Evolutionary conservation across 2,797 vertebrate genomes (phyloP).

Genomic region (Halcyon chelicuti): DNA sequence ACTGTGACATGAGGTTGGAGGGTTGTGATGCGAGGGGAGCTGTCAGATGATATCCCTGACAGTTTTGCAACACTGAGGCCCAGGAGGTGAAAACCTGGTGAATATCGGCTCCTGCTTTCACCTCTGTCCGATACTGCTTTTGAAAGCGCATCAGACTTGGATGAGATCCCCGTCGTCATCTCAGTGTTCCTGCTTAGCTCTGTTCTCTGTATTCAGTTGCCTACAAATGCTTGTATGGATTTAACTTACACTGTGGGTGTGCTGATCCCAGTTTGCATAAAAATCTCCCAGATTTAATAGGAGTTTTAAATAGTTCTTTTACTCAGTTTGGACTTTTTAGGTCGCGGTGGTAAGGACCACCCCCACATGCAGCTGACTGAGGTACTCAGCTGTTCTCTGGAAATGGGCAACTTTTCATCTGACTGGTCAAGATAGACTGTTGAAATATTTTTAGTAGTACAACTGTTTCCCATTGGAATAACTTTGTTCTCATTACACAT

Average conservation of each 20-base stretch:
- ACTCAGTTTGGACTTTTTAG: neutral
- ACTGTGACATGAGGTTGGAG: neutral
- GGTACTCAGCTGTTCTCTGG: fast-evolving
- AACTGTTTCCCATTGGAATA: neutral
- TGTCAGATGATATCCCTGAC: neutral
- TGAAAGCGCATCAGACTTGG: neutral
- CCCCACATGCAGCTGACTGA: neutral
- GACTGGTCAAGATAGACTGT: neutral
- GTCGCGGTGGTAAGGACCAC: neutral
- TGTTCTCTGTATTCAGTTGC: fast-evolving
- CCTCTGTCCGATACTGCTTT: neutral
- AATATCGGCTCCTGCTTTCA: neutral
- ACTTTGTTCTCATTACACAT: neutral
- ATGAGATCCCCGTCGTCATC: neutral
- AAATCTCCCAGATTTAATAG: neutral
- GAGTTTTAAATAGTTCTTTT: neutral
- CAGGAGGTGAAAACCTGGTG: neutral
- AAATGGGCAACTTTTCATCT: neutral
- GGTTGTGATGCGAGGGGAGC: neutral
- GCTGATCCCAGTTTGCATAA: neutral
- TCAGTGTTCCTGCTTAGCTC: neutral
- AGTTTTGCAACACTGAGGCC: neutral
- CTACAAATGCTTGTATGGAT: neutral
- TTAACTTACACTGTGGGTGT: fast-evolving
- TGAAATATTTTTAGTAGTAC: neutral